phyloP scores from a whole-genome alignment of 2,888 invertebrate genomes.

The Dexiosoma caninum region DNA sequence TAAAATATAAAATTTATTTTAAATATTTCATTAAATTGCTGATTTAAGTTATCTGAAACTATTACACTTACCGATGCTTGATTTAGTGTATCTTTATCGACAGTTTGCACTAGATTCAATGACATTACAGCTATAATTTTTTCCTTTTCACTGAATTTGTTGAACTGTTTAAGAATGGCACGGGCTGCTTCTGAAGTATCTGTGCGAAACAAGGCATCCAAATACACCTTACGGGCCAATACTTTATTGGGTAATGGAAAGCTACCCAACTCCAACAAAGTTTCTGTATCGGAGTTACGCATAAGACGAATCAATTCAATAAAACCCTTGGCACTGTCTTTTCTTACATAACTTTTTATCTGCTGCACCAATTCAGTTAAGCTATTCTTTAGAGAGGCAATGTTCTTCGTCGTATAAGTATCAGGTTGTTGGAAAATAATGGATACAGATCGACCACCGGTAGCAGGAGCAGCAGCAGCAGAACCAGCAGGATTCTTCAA shows the following conservation, averaged over 20 bases:
- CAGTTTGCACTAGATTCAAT: conserved; percentile 83
- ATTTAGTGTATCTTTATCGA: conserved; percentile 82
- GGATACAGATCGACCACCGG: conserved; percentile 74
- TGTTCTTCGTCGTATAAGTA: conserved; percentile 79
- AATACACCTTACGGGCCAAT: conserved; percentile 82
- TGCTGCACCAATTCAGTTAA: conserved; percentile 82
- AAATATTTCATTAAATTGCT: too few relatives aligned
- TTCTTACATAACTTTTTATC: conserved; percentile 81
- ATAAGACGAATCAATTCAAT: conserved; percentile 82
- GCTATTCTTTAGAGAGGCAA: conserved; percentile 80
- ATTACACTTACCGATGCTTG: conserved; percentile 68
- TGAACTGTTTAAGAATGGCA: conserved; percentile 82
- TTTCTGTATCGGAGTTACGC: conserved; percentile 83
- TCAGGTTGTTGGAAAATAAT: conserved; percentile 87
- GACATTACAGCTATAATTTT: conserved; percentile 83
- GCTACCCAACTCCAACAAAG: conserved; percentile 82
- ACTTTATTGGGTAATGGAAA: conserved; percentile 71
- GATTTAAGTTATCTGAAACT: too few relatives aligned
- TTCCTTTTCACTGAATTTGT: conserved; percentile 80
- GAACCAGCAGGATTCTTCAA: conserved; percentile 73
- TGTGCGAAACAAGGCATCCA: conserved; percentile 89
- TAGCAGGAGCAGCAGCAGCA: conserved; percentile 61
- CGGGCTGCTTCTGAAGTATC: conserved; percentile 88
- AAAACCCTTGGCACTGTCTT: conserved; percentile 82
- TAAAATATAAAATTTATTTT: too few relatives aligned